Evolutionary conservation across 2,888 invertebrate genomes (phyloP).

Genomic region (Lypha dubia): DNA sequence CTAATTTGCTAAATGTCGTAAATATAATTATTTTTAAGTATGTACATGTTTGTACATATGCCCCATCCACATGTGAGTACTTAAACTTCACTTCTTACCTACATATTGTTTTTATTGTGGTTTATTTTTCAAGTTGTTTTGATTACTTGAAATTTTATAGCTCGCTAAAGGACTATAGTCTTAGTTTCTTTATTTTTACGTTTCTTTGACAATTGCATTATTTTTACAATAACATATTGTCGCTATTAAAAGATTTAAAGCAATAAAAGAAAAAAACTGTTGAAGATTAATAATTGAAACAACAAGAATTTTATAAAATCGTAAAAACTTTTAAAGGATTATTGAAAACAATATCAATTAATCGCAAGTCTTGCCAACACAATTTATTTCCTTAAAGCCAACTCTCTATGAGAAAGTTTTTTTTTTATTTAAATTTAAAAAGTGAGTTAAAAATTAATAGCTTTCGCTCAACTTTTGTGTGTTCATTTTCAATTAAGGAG

Average conservation of each 20-base stretch:
- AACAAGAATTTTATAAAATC: background rate
- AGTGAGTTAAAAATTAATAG: conserved; percentile 30
- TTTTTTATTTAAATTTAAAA: background rate
- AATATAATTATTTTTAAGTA: conserved; percentile 30
- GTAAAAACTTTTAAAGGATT: background rate
- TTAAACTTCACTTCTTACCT: conserved; percentile 56
- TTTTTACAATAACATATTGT: no score
- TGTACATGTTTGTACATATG: no score
- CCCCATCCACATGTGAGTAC: background rate
- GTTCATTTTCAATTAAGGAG: conserved; percentile 43
- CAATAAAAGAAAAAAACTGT: background rate
- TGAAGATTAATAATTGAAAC: background rate
- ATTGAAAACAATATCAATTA: background rate
- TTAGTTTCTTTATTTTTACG: background rate
- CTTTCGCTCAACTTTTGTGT: conserved; percentile 37
- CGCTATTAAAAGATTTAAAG: no score
- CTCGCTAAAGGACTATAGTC: background rate
- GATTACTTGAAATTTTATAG: background rate
- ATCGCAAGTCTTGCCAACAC: background rate
- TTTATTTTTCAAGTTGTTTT: conserved; percentile 12
- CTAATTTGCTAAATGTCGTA: conserved; percentile 61
- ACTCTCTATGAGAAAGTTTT: background rate
- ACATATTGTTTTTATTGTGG: conserved; percentile 41
- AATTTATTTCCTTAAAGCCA: background rate
- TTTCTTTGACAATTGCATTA: no score